A percentile compares a stretch with the other conserved stretches of the same genome.
Evolutionary conservation across 1,140 invertebrate species (phyloP).

Genomic region (Achatina immaculata): DNA sequence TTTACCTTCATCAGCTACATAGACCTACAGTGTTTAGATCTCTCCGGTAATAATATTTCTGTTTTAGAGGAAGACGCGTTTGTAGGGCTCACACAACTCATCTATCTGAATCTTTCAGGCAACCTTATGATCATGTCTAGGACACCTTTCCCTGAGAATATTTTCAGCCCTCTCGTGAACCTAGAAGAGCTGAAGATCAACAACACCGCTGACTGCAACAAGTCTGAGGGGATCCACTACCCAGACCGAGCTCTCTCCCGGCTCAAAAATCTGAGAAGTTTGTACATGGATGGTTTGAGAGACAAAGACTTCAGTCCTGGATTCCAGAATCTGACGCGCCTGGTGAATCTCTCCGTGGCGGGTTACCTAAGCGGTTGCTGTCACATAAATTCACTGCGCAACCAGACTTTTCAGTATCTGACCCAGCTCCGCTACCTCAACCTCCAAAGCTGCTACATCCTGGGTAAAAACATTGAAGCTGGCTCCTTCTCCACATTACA

Average conservation of each 20-base stretch:
- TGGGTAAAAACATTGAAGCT: background rate
- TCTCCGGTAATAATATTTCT: background rate
- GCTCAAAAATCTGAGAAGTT: background rate
- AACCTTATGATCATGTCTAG: background rate
- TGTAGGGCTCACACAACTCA: background rate
- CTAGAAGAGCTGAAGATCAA: conserved; percentile 2
- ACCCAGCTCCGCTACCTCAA: background rate
- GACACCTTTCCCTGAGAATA: background rate
- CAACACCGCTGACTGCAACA: background rate
- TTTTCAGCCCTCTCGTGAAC: background rate
- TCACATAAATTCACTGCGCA: background rate
- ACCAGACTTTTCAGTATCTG: conserved; percentile 8
- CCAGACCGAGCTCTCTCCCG: background rate
- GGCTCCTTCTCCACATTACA: background rate
- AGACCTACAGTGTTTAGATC: background rate
- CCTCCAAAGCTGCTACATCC: conserved; percentile 4
- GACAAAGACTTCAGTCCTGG: conserved; percentile 1
- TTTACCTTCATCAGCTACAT: background rate
- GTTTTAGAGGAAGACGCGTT: background rate
- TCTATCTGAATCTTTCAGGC: background rate
- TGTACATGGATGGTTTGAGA: background rate
- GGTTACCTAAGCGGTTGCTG: background rate
- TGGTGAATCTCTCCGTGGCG: background rate
- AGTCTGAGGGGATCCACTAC: background rate
- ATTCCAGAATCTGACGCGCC: conserved; percentile 6